phyloP scores from a whole-genome alignment of 2,888 invertebrate genomes.

The Salticus scenicus region DNA sequence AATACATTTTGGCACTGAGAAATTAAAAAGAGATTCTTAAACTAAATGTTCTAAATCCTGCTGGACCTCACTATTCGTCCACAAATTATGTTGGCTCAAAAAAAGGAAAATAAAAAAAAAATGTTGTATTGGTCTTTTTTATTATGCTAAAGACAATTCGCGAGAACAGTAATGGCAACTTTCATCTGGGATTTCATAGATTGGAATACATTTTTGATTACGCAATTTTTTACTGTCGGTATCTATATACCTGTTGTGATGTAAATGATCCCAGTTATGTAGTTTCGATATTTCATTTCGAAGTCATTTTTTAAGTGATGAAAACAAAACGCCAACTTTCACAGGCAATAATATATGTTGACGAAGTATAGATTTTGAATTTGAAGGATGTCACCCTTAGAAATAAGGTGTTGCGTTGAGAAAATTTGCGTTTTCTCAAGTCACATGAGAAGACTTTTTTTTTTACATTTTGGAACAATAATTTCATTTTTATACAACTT shows the following conservation, averaged over 20 bases:
- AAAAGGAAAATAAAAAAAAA: not conserved
- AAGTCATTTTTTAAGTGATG: constrained; percentile 40
- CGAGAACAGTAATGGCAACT: constrained; percentile 1
- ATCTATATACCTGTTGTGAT: constrained; percentile 57
- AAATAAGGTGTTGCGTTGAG: not conserved
- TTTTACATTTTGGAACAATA: no score
- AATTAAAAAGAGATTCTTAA: no score
- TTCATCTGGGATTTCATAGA: constrained; percentile 55
- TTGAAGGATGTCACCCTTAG: constrained; percentile 16
- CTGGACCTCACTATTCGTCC: not conserved
- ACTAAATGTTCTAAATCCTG: no score
- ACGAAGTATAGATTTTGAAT: constrained; percentile 15
- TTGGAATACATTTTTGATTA: constrained; percentile 51
- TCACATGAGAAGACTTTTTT: not conserved
- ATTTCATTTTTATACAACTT: no score
- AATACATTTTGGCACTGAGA: no score
- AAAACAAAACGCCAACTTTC: constrained; percentile 61
- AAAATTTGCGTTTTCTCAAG: not conserved
- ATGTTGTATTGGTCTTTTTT: not conserved
- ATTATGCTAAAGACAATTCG: not conserved
- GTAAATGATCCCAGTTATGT: constrained; percentile 50
- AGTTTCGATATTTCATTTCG: constrained; percentile 56
- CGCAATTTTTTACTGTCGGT: constrained; percentile 51
- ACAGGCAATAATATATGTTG: constrained; percentile 65
- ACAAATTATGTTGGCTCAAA: not conserved